Base-by-base conservation (phyloP, 2,113 vertebrate species). In the Manacus vitellinus region DNA sequence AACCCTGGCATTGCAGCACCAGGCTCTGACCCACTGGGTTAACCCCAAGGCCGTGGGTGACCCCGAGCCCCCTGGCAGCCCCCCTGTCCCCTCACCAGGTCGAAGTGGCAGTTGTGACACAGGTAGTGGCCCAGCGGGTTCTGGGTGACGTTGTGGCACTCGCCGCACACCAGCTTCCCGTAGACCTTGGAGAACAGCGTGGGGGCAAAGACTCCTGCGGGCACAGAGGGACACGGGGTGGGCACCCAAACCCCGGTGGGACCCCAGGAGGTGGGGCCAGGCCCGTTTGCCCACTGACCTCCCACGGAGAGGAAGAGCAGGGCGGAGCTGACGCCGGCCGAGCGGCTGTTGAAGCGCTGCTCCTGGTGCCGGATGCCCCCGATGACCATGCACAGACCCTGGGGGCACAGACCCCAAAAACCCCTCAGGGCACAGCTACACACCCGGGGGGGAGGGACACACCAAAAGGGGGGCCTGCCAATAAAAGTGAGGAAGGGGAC, bases 331-430 rank as follows among this genome's bases (percentile, higher is more conserved):
- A 99, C 98, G 0, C 99, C 99, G 0, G 98, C 99, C 0, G 99
- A 99, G 9, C 99, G 97, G 76, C 98, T 99, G 98, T 99, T 99
- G 88, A 99, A 99, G 10, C 96, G 88, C 94, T 99, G 99, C 96
- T 99, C 99, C 56, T 97, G 96, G 97, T 99, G 99, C 90, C 98
- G 98, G 68, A 98, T 98, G 76, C 99, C 99, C 2, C 99, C 99
- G 1, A 99, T 98, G 43, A 99, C 98, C 99, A 99, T 99, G 71
- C 99, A 99, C 63, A 99, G 96, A 9, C 99, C 99, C 99, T 99
- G 73, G 7, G 39, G 44, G 75, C 24, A 85, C 4, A 4, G 31
- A 59, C 9, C 62, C 30, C 22, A 0, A 24, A 28, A 12, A 1
- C 28, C 21, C 43, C 33, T 89, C 82, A 24, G 28, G 0, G 33